Base-by-base conservation (phyloP, 2,888 invertebrate species). In the Cerastoderma edule region DNA sequence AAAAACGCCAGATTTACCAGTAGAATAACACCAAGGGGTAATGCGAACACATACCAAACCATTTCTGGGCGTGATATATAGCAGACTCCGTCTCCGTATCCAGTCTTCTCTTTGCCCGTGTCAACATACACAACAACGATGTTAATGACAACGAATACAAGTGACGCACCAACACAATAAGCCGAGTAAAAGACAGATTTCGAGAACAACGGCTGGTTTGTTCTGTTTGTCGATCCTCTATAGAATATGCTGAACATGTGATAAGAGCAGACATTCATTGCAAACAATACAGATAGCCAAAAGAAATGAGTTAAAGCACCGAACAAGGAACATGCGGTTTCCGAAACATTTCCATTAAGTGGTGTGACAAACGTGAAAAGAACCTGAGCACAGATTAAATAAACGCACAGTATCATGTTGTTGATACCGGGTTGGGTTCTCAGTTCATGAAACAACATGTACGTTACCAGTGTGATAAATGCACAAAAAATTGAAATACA, bases 351-450 rank as follows among this genome's bases (percentile, higher is more conserved):
- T 0, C 30, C 46, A 10, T 54, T 35, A 22, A 67, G 74, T 5
- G 39, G 57, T 13, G n/a, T 46, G 24, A 72, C 77, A 35, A 80
- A 80, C 65, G 75, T 75, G 28, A 77, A 75, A 28, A 80, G 50
- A 0, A 44, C 22, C 35, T 80, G 80, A 8, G 80, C 80, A 28
- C 57, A 27, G 10, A 77, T 72, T 5, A 80, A 50, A 57, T 48
- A 53, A 0, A 72, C 32, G 19, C 54, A 46, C 2, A 80, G 46
- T 0, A 64, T 35, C 65, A 80, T 80, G 56, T 77, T 80, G 46
- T 80, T 77, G n/a, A 77, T 68, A 0, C 80, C 80, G 13, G 80
- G 77, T 46, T 80, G 80, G 8, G 80, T 75, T 27, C 75, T 33
- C 2, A 80, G 64, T 32, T 72, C 77, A 4, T 24, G 16, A 46